phyloP scores from a whole-genome alignment of 2,888 invertebrate genomes.

The Sminthurides aquaticus region DNA sequence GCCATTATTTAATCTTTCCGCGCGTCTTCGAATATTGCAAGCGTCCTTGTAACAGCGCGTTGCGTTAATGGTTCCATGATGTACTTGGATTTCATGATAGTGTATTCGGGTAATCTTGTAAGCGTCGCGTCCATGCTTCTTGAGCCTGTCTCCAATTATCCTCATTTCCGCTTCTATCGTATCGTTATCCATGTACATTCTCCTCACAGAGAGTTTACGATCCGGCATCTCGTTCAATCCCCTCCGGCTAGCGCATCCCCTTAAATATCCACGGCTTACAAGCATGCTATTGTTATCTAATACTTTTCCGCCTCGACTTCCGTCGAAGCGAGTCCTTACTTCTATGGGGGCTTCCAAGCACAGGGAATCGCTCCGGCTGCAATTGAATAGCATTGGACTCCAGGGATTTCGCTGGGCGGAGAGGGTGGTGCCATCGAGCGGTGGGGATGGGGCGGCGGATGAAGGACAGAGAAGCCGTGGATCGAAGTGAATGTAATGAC shows the following conservation, averaged over 20 bases:
- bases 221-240: conserved; percentile 25
- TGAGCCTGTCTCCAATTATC: not conserved
- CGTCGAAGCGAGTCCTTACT: conserved; percentile 33
- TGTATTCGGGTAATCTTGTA: conserved; percentile 32
- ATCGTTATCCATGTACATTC: conserved; percentile 23
- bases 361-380: conserved; percentile 34
- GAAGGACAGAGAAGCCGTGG: conserved; percentile 36
- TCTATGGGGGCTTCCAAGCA: conserved; percentile 40
- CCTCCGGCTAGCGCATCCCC: conserved; percentile 39
- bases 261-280: conserved; percentile 32
- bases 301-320: conserved; percentile 26
- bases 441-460: conserved; percentile 17
- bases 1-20: not conserved
- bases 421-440: conserved; percentile 15
- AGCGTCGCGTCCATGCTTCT: conserved; percentile 24
- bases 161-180: conserved; percentile 28
- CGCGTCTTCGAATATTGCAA: conserved; percentile 29
- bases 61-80: conserved; percentile 35
- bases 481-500: conserved; percentile 39
- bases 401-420: conserved; percentile 22
- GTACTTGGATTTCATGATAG: conserved; percentile 39
- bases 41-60: conserved; percentile 35
- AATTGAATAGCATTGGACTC: conserved; percentile 21
- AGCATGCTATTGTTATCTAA: conserved; percentile 24
- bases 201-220: conserved; percentile 10